phyloP scores from a whole-genome alignment of 1,140 invertebrate genomes.

The Drosophila kohkoa region DNA sequence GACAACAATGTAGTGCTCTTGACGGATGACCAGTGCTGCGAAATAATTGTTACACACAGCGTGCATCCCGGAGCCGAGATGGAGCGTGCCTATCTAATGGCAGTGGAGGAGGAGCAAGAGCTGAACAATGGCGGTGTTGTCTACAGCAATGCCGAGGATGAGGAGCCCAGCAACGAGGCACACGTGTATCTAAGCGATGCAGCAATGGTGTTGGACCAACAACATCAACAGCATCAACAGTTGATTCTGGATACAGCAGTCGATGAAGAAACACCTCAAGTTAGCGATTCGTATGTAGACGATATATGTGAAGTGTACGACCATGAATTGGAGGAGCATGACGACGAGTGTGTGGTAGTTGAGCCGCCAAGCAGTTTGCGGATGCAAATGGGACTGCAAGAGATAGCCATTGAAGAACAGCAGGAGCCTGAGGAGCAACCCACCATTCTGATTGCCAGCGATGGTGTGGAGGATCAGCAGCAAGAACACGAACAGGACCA shows the following conservation, averaged over 20 bases:
- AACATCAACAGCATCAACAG: constrained; percentile 28
- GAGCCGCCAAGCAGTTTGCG: constrained; percentile 6
- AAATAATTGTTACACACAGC: constrained; percentile 62
- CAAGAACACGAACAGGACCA: not conserved
- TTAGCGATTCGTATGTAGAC: constrained; percentile 49
- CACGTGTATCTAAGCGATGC: constrained; percentile 71
- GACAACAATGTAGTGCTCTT: constrained; percentile 63
- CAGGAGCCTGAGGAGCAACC: constrained; percentile 16
- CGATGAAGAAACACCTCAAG: constrained; percentile 52
- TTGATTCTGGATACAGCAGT: constrained; percentile 24
- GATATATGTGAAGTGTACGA: constrained; percentile 70
- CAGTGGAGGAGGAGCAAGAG: constrained; percentile 23
- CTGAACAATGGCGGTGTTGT: constrained; percentile 32
- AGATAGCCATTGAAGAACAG: constrained; percentile 13
- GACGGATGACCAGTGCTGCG: constrained; percentile 65
- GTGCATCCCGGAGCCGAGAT: constrained; percentile 59
- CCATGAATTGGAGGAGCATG: constrained; percentile 67
- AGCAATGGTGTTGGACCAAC: constrained; percentile 48
- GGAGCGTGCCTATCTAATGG: constrained; percentile 50
- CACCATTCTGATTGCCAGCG: constrained; percentile 22
- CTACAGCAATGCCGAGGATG: constrained; percentile 42
- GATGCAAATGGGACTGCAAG: constrained; percentile 17
- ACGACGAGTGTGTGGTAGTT: constrained; percentile 48
- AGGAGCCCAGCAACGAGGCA: constrained; percentile 10
- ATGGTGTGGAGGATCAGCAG: constrained; percentile 27